phyloP scores from a whole-genome alignment of 2,888 invertebrate species.

The Lingula anatina region DNA sequence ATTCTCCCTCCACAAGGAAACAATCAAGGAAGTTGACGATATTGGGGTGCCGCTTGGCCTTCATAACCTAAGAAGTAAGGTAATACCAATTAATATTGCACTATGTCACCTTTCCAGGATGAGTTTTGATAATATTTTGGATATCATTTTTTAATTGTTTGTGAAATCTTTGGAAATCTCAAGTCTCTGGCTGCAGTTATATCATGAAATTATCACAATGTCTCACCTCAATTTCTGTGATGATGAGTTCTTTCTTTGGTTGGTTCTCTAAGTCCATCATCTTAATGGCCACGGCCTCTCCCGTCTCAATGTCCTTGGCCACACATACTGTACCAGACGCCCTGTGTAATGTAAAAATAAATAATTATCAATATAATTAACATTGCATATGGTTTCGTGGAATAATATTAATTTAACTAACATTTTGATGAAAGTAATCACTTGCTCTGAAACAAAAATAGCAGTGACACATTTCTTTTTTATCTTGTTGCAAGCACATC shows the following conservation, averaged over 20 bases:
- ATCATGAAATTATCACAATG: too few relatives aligned
- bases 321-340: slow-evolving; percentile 90
- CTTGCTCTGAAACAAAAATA: too few relatives aligned
- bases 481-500: too few relatives aligned
- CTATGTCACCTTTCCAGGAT: too few relatives aligned
- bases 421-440: too few relatives aligned
- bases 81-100: background rate
- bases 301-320: slow-evolving; percentile 71
- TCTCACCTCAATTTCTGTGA: slow-evolving; percentile 78
- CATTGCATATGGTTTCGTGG: too few relatives aligned
- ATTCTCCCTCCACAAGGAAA: slow-evolving; percentile 82
- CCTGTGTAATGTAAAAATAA: too few relatives aligned
- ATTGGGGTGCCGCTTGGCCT: slow-evolving; percentile 76
- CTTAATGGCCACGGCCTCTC: slow-evolving; percentile 83
- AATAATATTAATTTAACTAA: too few relatives aligned
- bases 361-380: too few relatives aligned
- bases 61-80: slow-evolving; percentile 21
- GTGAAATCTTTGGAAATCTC: background rate
- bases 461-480: too few relatives aligned
- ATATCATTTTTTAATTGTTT: too few relatives aligned
- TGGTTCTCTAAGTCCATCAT: slow-evolving; percentile 93
- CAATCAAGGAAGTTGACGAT: slow-evolving; percentile 92
- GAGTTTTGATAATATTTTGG: slow-evolving; percentile 89
- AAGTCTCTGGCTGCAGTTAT: background rate
- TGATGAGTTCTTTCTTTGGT: slow-evolving; percentile 89